These are phyloP conservation scores for Astyanax mexicanus DNA, from an alignment of 2,797 vertebrate species.

Conservation along the genomic window DNA sequence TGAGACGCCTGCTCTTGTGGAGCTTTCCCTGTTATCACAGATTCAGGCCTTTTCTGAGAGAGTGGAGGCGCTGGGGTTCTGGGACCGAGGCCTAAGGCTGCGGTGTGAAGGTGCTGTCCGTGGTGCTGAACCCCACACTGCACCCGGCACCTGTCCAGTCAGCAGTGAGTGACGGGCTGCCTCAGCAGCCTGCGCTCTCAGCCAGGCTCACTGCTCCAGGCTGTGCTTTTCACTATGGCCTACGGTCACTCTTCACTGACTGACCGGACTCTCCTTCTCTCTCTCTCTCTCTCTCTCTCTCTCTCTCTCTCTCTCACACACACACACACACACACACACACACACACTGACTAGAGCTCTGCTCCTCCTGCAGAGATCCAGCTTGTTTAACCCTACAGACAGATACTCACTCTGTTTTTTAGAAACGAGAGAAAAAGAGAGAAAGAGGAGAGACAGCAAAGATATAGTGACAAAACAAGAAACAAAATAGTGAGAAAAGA, in stretches of 20 bases:
- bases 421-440: not conserved
- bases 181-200: slow-evolving; percentile 5
- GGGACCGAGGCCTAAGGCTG: not conserved
- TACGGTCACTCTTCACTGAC: not conserved
- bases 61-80: not conserved
- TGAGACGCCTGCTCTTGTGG: slow-evolving; percentile 31
- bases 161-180: not conserved
- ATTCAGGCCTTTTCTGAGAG: not conserved
- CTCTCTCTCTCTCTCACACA: too few species aligned
- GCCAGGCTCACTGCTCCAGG: not conserved
- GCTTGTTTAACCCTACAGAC: slow-evolving; percentile 16
- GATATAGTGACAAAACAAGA: too few species aligned
- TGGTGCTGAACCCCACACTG: not conserved
- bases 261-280: too few species aligned
- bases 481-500: too few species aligned
- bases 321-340: not conserved
- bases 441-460: not conserved
- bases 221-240: not conserved
- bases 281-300: too few species aligned
- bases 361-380: slow-evolving; percentile 32
- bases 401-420: slow-evolving; percentile 40
- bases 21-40: slow-evolving; percentile 28
- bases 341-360: too few species aligned
- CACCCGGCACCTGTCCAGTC: not conserved
- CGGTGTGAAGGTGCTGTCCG: not conserved